phyloP scores from a whole-genome alignment of 2,797 vertebrate species.

The Astyanax mexicanus region DNA sequence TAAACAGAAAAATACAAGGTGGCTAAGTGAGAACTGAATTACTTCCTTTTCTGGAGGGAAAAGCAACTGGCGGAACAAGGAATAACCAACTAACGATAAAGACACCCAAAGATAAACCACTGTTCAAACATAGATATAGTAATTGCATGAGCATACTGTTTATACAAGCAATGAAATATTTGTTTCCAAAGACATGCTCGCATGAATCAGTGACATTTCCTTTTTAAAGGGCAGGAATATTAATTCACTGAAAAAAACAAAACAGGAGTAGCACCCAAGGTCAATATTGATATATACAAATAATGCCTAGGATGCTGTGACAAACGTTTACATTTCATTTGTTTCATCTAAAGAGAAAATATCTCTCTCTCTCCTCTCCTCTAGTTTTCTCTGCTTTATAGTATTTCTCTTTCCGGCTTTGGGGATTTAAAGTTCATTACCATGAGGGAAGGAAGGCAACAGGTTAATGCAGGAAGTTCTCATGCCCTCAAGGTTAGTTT shows the following conservation, averaged over 20 bases:
- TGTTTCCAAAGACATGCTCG: not conserved
- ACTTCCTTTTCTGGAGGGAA: no score
- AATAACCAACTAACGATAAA: not conserved
- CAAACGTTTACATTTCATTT: not conserved
- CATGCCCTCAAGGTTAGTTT: conserved; percentile 13
- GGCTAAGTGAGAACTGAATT: not conserved
- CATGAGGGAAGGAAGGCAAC: not conserved
- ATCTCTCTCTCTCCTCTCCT: no score
- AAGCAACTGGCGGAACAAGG: not conserved
- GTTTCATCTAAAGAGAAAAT: not conserved
- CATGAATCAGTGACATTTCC: not conserved
- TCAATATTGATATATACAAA: not conserved
- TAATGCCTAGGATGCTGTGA: no score
- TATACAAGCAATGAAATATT: not conserved
- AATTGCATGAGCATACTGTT: not conserved
- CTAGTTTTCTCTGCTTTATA: no score
- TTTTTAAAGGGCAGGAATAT: not conserved
- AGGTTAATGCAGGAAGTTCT: conserved; percentile 26
- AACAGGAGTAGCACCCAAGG: not conserved
- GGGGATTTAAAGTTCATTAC: conserved; percentile 7
- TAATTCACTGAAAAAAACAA: not conserved
- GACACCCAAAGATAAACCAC: not conserved
- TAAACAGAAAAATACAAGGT: not conserved
- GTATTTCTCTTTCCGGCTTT: no score
- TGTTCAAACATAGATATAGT: not conserved